phyloP scores from a whole-genome alignment of 2,797 vertebrate species.

The Peromyscus attwateri region DNA sequence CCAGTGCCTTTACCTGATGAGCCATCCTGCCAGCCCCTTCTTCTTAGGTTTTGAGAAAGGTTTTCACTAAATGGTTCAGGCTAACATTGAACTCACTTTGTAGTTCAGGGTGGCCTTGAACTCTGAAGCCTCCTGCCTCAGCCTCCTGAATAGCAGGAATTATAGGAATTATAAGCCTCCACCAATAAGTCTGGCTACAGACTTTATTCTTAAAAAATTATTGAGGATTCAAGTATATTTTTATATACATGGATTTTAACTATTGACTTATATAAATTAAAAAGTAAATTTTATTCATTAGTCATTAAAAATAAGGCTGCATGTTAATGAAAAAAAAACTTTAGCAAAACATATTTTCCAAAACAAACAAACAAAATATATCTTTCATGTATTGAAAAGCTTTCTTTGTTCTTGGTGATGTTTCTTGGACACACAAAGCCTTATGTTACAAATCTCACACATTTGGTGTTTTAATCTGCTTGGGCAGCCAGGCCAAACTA shows the following conservation, averaged over 20 bases:
- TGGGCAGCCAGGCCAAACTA: neutral
- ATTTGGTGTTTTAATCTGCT: neutral
- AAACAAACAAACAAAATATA: neutral
- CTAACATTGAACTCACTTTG: neutral
- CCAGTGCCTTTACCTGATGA: neutral
- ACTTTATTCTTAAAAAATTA: constrained; percentile 59
- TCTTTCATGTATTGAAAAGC: constrained; percentile 15
- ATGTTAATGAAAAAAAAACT: constrained; percentile 1
- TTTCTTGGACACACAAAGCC: neutral
- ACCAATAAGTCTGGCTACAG: neutral
- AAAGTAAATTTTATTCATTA: constrained; percentile 22
- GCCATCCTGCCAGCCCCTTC: neutral
- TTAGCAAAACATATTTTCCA: constrained; percentile 45
- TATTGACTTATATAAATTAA: constrained; percentile 9
- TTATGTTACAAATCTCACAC: neutral
- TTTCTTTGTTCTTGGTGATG: neutral
- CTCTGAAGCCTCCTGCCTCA: neutral
- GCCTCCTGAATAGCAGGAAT: neutral
- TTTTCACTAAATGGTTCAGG: neutral
- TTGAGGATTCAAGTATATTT: neutral
- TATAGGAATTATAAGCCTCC: neutral
- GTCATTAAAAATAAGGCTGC: constrained; percentile 46
- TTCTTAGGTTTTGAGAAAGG: neutral
- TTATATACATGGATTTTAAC: neutral
- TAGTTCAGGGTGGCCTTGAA: neutral